Evolutionary conservation across 2,888 invertebrate species (phyloP), one percentile per base, ranked within the genome.

Genomic region (Drosophila mercatorum): DNA sequence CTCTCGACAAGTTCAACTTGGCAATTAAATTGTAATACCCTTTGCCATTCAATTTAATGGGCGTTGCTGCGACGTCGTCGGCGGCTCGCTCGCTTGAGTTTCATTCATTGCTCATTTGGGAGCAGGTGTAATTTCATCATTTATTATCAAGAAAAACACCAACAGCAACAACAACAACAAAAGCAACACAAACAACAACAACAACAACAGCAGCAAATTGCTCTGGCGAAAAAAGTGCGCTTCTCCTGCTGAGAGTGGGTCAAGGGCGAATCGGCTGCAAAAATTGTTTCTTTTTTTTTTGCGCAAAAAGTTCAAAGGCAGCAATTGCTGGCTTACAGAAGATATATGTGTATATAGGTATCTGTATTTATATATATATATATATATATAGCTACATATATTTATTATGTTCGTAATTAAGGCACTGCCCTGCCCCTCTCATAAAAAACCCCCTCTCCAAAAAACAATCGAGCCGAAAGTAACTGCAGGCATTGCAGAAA

Each of bases 121-220:
- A 83, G 78, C 86, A 85, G 63, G 65, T 65, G 80, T 70, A 81
- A 82, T 84, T 82, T 81, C 66, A 77, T 70, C 73, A 83, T 77
- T 84, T 80, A 84, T 80, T 78, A 72, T 63, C 74, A 38, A 68
- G 59, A 47, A 66, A 41, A 63, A 66, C 51, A 62, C 41, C 47
- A 55, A 40, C 51, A 51, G 34, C 17, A 51, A n/a, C 31, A 17
- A 11, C 31, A 17, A 14, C 36, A 38, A 53, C 49, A 49, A 17
- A 17, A 17, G 17, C 74, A 38, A 68, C 56, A 47, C 64, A 41
- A 63, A 66, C 51, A 62, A 38, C 47, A 55, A 28, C 51, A 51
- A 51, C 17, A 51, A n/a, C 31, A 17, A 11, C 31, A 17, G 8
- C 36, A 38, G 40, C 49, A 49, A 49, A 31, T 52, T 38, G 36